phyloP scores from a whole-genome alignment of 2,113 vertebrate species.

The Scopus umbretta region DNA sequence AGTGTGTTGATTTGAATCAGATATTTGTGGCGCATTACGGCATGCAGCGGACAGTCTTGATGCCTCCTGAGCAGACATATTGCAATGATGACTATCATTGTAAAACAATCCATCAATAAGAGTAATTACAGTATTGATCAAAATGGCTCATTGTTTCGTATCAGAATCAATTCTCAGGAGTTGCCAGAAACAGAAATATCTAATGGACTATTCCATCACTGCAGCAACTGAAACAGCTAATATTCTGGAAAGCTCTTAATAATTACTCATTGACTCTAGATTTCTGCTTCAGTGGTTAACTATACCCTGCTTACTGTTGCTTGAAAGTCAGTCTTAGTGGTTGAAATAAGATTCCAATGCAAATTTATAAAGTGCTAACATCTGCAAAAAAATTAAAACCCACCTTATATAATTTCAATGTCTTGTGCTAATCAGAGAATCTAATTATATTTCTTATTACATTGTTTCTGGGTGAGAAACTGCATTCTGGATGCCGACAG shows the following conservation, averaged over 20 bases:
- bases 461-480: slow-evolving; percentile 65
- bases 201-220: slow-evolving; percentile 84
- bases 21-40: slow-evolving; percentile 79
- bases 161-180: slow-evolving; percentile 80
- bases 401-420: slow-evolving; percentile 47
- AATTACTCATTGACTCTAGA: slow-evolving; percentile 80
- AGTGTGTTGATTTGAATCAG: slow-evolving; percentile 88
- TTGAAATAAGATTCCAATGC: slow-evolving; percentile 48
- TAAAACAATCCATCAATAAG: slow-evolving; percentile 86
- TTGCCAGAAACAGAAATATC: slow-evolving; percentile 75
- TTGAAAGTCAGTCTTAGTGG: slow-evolving; percentile 70
- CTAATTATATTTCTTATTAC: slow-evolving; percentile 67
- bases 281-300: slow-evolving; percentile 75
- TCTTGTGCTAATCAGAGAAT: slow-evolving; percentile 65
- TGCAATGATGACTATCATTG: slow-evolving; percentile 73
- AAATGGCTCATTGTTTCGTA: slow-evolving; percentile 73
- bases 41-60: slow-evolving; percentile 61
- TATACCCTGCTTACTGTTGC: slow-evolving; percentile 65
- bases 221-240: slow-evolving; percentile 75
- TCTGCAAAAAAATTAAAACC: slow-evolving; percentile 31
- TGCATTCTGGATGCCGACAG: slow-evolving; percentile 34
- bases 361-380: slow-evolving; percentile 56
- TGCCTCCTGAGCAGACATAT: slow-evolving; percentile 69
- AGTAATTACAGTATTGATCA: slow-evolving; percentile 87
- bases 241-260: slow-evolving; percentile 81